Evolutionary conservation across 2,113 vertebrate species (phyloP).

Genomic region (Toxotes chatareus): DNA sequence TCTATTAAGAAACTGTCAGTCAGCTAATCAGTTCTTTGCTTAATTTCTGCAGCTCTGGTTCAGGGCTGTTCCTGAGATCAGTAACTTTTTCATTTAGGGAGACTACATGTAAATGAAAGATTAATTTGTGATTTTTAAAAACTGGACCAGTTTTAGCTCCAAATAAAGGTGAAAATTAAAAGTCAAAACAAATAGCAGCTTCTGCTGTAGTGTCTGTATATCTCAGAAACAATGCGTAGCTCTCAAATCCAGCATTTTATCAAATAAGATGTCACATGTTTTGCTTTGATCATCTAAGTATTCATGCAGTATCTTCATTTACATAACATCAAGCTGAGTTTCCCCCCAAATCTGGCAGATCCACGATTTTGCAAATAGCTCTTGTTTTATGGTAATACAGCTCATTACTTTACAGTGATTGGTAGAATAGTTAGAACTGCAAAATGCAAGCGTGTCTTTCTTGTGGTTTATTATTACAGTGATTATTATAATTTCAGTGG

Average conservation of each 20-base stretch:
- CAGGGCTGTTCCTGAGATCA: no score
- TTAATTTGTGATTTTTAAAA: no score
- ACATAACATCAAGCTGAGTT: slow-evolving; percentile 49
- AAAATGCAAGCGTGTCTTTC: slow-evolving; percentile 26
- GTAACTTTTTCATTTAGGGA: no score
- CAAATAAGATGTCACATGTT: slow-evolving; percentile 10
- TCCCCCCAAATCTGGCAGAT: slow-evolving; percentile 21
- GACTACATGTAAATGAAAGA: no score
- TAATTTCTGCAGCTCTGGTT: no score
- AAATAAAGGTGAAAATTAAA: no score
- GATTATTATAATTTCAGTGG: slow-evolving; percentile 1
- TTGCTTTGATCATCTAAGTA: slow-evolving; percentile 28
- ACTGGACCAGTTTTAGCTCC: no score
- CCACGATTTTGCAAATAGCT: slow-evolving; percentile 19
- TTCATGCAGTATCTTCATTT: slow-evolving; percentile 41
- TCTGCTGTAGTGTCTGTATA: background rate
- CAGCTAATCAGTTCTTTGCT: no score
- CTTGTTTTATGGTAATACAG: slow-evolving; percentile 53
- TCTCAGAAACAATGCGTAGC: background rate
- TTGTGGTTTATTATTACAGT: background rate
- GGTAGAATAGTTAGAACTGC: slow-evolving; percentile 31
- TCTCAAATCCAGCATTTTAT: slow-evolving; percentile 5
- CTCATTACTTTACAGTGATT: slow-evolving; percentile 63
- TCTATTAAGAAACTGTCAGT: no score
- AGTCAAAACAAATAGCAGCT: no score